Base-by-base conservation (phyloP, 2,888 invertebrate genomes). In the Drosophila meridiana region DNA sequence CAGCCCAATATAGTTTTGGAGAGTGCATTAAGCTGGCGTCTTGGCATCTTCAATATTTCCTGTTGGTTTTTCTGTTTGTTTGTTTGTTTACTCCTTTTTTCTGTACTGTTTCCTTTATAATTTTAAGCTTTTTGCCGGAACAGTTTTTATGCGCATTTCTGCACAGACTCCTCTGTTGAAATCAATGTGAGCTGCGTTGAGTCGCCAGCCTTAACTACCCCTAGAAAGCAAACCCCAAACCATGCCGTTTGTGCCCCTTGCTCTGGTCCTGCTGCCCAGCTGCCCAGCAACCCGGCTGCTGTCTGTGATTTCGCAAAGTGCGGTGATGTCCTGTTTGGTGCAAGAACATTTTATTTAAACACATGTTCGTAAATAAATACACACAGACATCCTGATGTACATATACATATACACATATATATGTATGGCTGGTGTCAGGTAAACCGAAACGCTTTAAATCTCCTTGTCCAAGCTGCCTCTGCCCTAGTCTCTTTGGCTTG, bases 391-490 rank as follows among this genome's bases (percentile, higher is more conserved):
- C 26, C 32, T 14, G 14, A 9, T 13, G 11, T 38, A 13, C 13
- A 38, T 1, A 38, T 38, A 4, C 2, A 6, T 26, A 7, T 11
- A 20, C 3, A 57, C 32, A 42, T 52, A 40, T 58, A 30, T 50
- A 60, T 69, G 57, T 53, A 45, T 61, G 73, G n/a, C 28, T 67
- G 71, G 76, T 76, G 61, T 74, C 80, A 85, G 83, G 76, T 80
- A 81, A 78, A 77, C 80, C 85, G 80, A 66, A 87, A 89, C 83
- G 86, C 69, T 78, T 87, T 87, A 87, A 87, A 89, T 85, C 88
- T 88, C 80, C 83, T 89, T 87, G 83, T 82, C 82, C 87, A 76
- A 72, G 65, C 69, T 28, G 40, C 59, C 57, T 68, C 57, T 68
- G 50, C 53, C 45, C 61, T 53, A 68, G 71, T 56, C 69, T 53